Evolutionary conservation across 2,797 vertebrate species (phyloP), one percentile per base, ranked within the genome.

Genomic region (Scomberomorus guttatus): DNA sequence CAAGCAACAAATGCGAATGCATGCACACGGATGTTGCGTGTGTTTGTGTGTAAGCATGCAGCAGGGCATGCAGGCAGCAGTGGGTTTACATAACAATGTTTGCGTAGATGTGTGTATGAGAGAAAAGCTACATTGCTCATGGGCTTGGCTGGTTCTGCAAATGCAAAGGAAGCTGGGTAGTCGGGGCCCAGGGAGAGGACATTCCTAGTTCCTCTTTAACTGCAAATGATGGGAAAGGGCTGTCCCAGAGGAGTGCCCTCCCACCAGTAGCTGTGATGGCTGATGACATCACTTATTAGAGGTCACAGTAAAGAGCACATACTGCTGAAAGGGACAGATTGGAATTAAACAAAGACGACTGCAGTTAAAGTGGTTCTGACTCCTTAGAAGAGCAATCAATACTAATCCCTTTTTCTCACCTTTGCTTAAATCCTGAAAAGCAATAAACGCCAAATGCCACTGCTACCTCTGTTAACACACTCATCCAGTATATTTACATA

Each of bases 261-360:
- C 75, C 75, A 83, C 67, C 62, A 61, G 57, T 67, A 32, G 81
- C 68, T 79, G 80, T 81, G 83, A 84, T 76, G 78, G 80, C 81
- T 83, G 83, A 89, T 92, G 87, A 92, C 88, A 89, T 93, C 87
- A 91, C 77, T 89, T 89, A 91, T 90, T 87, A 84, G 81, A 92
- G 86, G 92, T 88, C 85, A 83, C 57, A 75, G 39, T 71, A 89
- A 91, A 93, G 90, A 92, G 85, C 85, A 79, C 57, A 75, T 4
- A 24, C 48, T 44, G 88, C 94, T 92, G 57, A 86, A 80, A 92
- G 91, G 80, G 81, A 91, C 80, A 87, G 76, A 44, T n/a, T 74
- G 67, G 69, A 90, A 87, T 91, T 89, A 90, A 90, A 82, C 82
- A 80, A 85, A 71, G 84, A 81, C 50, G 24, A 85, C 67, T 80